Conservation (phyloP, 2,113 vertebrate species). For the Aphyosemion australe region DNA sequence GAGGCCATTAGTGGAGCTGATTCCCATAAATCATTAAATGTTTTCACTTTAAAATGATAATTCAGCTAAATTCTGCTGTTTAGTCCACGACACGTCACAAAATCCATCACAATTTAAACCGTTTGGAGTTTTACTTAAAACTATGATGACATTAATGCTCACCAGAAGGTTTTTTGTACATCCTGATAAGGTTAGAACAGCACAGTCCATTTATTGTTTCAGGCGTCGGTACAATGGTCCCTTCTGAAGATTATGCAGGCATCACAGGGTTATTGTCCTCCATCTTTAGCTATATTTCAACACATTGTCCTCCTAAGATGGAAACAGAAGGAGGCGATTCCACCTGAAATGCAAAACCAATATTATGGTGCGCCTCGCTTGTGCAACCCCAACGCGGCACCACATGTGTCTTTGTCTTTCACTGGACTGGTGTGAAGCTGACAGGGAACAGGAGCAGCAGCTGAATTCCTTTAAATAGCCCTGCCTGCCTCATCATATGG, state of each 20-base stretch:
- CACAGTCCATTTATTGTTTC: constrained; percentile 15
- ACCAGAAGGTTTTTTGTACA: no score
- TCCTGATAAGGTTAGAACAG: no score
- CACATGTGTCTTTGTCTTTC: constrained; percentile 60
- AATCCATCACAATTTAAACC: no score
- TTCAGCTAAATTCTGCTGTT: not conserved
- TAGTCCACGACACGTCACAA: no score
- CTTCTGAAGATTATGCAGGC: constrained; percentile 36
- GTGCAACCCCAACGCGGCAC: no score
- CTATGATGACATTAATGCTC: no score
- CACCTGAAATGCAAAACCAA: not conserved
- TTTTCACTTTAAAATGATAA: constrained; percentile 12
- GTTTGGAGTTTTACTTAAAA: no score
- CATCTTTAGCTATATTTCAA: not conserved
- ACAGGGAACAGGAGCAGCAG: constrained; percentile 62
- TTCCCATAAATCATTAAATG: not conserved
- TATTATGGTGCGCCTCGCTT: no score
- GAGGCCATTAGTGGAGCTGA: constrained; percentile 7
- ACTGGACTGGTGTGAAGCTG: constrained; percentile 63
- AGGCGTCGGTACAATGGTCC: constrained; percentile 16
- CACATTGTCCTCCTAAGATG: not conserved
- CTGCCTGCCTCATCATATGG: constrained; percentile 77
- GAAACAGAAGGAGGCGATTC: no score
- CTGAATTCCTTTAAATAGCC: constrained; percentile 81
- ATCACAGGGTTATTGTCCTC: not conserved